Conservation (phyloP, 2,888 invertebrate species). For the Thalpophila matura region DNA sequence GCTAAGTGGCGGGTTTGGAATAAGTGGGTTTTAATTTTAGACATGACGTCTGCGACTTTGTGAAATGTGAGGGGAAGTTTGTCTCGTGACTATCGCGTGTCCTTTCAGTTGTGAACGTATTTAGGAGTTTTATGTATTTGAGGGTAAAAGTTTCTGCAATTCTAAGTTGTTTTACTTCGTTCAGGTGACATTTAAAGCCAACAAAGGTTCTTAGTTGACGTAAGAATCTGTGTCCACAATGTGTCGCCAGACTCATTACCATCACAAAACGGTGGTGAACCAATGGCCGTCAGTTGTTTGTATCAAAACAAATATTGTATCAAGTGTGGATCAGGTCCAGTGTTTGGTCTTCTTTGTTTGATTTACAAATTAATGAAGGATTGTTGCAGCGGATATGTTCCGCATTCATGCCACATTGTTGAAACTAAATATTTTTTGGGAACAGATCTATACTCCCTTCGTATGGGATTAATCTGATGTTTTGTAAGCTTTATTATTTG, state of each 20-base stretch:
- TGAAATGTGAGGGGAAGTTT: conserved; percentile 86
- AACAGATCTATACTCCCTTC: conserved; percentile 10
- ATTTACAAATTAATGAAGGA: conserved; percentile 87
- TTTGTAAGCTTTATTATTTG: too few relatives aligned
- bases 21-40: conserved; percentile 90
- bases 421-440: conserved; percentile 68
- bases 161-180: conserved; percentile 22
- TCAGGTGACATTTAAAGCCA: conserved; percentile 47
- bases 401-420: conserved; percentile 59
- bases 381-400: conserved; percentile 78
- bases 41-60: conserved; percentile 84
- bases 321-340: conserved; percentile 88
- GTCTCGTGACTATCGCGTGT: conserved; percentile 87
- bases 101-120: conserved; percentile 78
- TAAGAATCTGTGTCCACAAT: conserved; percentile 81
- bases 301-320: conserved; percentile 88
- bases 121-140: conserved; percentile 58
- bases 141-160: conserved; percentile 26
- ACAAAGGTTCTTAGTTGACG: conserved; percentile 69
- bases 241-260: conserved; percentile 81
- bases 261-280: conserved; percentile 84
- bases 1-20: conserved; percentile 89
- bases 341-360: conserved; percentile 83
- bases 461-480: conserved; percentile 8
- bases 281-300: conserved; percentile 87